Evolutionary conservation across 1,140 invertebrate genomes (phyloP).

Genomic region (Diachasmimorpha longicaudata): DNA sequence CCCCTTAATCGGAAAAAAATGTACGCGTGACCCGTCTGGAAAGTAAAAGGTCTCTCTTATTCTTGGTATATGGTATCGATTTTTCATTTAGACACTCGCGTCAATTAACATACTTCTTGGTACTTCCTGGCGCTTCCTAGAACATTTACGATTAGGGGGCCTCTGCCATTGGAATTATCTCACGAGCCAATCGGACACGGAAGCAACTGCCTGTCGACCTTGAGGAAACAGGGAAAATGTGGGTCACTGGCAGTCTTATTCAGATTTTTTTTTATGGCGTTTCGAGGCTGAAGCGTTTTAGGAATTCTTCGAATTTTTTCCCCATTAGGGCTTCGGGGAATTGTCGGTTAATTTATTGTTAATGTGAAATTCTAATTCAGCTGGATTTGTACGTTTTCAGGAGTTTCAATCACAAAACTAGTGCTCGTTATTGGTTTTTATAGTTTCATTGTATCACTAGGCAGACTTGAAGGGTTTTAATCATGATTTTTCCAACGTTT

Average conservation of each 20-base stretch:
- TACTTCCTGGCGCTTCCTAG: neutral
- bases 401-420: too few relatives aligned
- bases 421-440: too few relatives aligned
- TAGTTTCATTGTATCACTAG: too few relatives aligned
- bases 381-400: too few relatives aligned
- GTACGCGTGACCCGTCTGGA: too few relatives aligned
- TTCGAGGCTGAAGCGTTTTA: neutral
- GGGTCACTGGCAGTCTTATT: neutral
- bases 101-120: constrained; percentile 5
- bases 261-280: neutral
- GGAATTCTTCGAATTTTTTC: neutral
- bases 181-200: constrained; percentile 14
- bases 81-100: neutral
- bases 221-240: neutral
- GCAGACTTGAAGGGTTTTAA: too few relatives aligned
- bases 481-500: too few relatives aligned
- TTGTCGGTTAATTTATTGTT: too few relatives aligned
- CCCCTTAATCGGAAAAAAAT: too few relatives aligned
- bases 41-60: too few relatives aligned
- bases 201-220: constrained; percentile 10
- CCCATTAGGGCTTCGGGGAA: too few relatives aligned
- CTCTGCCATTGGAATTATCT: neutral
- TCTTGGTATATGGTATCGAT: neutral
- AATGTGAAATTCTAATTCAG: too few relatives aligned
- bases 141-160: neutral